These are phyloP conservation scores for Dasypus novemcinctus DNA, from an alignment of 2,113 vertebrate genomes.

Conservation along the genomic window DNA sequence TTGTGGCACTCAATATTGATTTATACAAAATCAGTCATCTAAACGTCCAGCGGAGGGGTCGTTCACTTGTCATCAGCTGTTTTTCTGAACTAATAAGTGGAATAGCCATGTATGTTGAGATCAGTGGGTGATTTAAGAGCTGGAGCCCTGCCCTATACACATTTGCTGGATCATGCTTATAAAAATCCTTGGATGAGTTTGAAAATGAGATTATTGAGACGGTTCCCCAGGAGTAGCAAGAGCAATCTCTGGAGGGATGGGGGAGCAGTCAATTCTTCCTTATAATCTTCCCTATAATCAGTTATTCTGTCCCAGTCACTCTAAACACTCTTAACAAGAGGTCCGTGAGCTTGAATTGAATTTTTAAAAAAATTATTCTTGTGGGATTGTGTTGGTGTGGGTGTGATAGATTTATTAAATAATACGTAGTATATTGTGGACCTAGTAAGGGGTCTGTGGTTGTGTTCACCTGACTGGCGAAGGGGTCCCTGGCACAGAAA, in stretches of 20 bases:
- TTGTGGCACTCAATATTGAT: conserved; percentile 92
- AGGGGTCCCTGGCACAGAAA: too few species aligned
- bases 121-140: conserved; percentile 71
- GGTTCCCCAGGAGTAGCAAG: not conserved
- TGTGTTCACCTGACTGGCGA: too few species aligned
- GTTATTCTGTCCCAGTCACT: not conserved
- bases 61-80: conserved; percentile 92
- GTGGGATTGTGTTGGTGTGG: too few species aligned
- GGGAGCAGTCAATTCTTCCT: not conserved
- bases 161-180: not conserved
- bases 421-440: too few species aligned
- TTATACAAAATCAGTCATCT: conserved; percentile 89
- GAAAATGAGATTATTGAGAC: not conserved
- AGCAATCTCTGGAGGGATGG: not conserved
- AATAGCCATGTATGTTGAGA: conserved; percentile 65
- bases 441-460: too few species aligned
- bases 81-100: conserved; percentile 90
- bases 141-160: conserved; percentile 25
- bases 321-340: not conserved
- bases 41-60: conserved; percentile 88
- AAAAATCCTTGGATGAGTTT: not conserved
- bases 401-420: too few species aligned
- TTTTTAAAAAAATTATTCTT: too few species aligned
- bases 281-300: not conserved
- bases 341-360: too few species aligned